Evolutionary conservation across 2,888 invertebrate genomes (phyloP).

Genomic region (Helobdella robusta): DNA sequence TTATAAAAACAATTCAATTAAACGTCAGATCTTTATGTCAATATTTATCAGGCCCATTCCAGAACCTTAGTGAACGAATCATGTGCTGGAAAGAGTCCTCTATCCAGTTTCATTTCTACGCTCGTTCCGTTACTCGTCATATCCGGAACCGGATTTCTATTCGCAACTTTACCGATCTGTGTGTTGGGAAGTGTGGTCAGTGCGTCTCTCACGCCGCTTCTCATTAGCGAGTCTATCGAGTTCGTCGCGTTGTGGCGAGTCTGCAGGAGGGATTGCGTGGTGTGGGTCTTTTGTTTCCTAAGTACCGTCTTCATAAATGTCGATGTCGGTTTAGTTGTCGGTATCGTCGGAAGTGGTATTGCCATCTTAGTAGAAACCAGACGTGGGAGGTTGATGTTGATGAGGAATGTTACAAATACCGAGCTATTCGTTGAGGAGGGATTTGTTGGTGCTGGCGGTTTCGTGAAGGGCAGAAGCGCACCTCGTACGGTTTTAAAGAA

Average conservation of each 20-base stretch:
- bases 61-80: conserved; percentile 43
- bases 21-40: no score
- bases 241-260: conserved; percentile 61
- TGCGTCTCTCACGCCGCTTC: conserved; percentile 49
- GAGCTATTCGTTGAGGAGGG: conserved; percentile 23
- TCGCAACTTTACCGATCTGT: conserved; percentile 43
- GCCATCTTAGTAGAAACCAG: conserved; percentile 44
- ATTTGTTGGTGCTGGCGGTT: conserved; percentile 35
- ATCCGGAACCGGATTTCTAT: conserved; percentile 43
- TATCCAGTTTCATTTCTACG: conserved; percentile 40
- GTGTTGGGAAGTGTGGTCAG: conserved; percentile 51
- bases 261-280: conserved; percentile 66
- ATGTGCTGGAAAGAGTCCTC: conserved; percentile 40
- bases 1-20: no score
- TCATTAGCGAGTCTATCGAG: conserved; percentile 59
- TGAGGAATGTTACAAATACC: conserved; percentile 35
- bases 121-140: conserved; percentile 43
- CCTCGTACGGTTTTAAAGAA: no score
- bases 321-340: conserved; percentile 43
- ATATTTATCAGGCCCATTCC: conserved; percentile 44
- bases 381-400: conserved; percentile 40
- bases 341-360: conserved; percentile 40
- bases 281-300: conserved; percentile 43
- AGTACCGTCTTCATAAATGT: conserved; percentile 44
- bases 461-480: no score